Conservation (phyloP, 2,888 invertebrate genomes). For the Altica lythri region DNA sequence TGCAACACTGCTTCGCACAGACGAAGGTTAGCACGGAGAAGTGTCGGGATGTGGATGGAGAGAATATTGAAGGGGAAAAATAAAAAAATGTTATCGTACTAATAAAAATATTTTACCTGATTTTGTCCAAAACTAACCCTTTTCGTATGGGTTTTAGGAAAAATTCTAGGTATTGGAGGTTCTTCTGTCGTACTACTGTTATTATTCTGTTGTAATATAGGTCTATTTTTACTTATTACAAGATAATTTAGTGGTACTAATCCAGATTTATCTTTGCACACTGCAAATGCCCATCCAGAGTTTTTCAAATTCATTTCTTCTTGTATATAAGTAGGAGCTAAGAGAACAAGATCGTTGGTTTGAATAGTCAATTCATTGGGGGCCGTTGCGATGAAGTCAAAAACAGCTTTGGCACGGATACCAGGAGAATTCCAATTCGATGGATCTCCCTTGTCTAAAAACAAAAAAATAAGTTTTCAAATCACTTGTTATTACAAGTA, state of each 20-base stretch:
- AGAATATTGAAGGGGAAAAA: neutral
- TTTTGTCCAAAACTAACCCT: conserved; percentile 57
- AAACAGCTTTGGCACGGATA: conserved; percentile 67
- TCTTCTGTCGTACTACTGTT: too few species aligned
- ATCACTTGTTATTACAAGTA: neutral
- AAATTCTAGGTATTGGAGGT: conserved; percentile 35
- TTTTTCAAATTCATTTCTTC: conserved; percentile 65
- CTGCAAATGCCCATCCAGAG: conserved; percentile 72
- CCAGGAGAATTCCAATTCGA: conserved; percentile 72
- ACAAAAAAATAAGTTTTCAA: conserved; percentile 1
- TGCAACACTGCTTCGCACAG: too few species aligned
- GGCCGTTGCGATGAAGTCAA: conserved; percentile 74
- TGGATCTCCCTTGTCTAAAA: conserved; percentile 62
- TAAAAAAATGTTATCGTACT: neutral
- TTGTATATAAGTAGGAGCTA: conserved; percentile 87
- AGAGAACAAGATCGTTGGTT: conserved; percentile 74
- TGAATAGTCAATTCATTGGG: conserved; percentile 78
- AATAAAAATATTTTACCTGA: conserved; percentile 37
- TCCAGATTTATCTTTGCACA: conserved; percentile 64
- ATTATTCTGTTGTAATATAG: conserved; percentile 20
- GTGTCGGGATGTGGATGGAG: too few species aligned
- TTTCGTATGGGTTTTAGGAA: conserved; percentile 47
- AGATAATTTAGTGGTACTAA: conserved; percentile 68
- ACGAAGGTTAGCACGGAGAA: too few species aligned
- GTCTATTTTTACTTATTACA: conserved; percentile 47